Evolutionary conservation across 2,797 vertebrate genomes (phyloP), one percentile per base, ranked within the genome.

Genomic region (Botia kubotai): DNA sequence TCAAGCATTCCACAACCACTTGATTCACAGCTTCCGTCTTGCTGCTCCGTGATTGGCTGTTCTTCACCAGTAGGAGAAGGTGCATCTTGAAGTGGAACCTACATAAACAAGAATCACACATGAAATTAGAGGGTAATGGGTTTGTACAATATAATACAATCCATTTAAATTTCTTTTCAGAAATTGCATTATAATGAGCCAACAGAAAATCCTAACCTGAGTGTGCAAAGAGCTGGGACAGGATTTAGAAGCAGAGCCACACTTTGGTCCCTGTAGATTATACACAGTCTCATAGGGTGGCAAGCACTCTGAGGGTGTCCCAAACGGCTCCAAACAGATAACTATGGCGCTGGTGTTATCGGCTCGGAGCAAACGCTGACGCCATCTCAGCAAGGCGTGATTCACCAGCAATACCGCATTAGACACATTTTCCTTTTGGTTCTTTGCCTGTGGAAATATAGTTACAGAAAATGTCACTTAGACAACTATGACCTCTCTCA

Each of bases 331-430:
- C 80, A 85, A 84, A 21, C 72, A 77, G 90, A 99, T 93, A 3
- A 99, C 97, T 2, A 99, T 97, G 79, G 96, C 96, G 1, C 97
- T 99, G 0, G 98, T 99, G 90, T 99, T 99, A 91, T 99, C 98
- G 0, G 98, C 98, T 1, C 98, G 96, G 50, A 99, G 96, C 96
- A 98, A 97, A 26, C 98, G 97, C 26, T 99, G 96, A 82, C 97
- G 91, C 98, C 98, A 99, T 77, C 97, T 96, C 70, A 96, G 93
- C 0, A 99, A 93, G 0, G 98, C 97, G 4, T 96, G 94, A 89
- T 92, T 96, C 80, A 98, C 98, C 84, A 99, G 91, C 88, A 97
- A 94, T 60, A 95, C 95, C 39, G 98, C 97, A 70, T 95, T 96
- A 0, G 97, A 98, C 81, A 97, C 58, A 55, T 82, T 57, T 71